Conservation (phyloP, 64 coral and sea anemone species). For the Pocillopora verrucosa region DNA sequence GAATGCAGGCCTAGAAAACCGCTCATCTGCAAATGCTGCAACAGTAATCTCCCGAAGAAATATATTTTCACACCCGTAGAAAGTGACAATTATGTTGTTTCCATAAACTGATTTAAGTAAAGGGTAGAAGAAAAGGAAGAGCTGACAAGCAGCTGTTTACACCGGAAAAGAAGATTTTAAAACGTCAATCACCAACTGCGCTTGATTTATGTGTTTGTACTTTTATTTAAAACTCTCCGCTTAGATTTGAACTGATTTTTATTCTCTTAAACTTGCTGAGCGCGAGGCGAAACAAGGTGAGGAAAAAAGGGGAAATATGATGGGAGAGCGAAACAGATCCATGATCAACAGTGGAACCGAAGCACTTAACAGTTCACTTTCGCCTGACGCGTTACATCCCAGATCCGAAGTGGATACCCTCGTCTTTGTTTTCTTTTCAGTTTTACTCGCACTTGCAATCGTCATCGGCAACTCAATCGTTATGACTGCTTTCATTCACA, state of each 20-base stretch:
- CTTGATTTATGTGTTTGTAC: neutral
- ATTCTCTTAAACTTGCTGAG: neutral
- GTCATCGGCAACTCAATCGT: conserved; percentile 3
- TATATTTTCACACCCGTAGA: neutral
- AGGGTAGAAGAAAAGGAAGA: neutral
- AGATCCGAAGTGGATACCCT: conserved; percentile 6
- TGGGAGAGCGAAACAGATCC: neutral
- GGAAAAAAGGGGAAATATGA: neutral
- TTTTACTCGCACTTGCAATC: conserved; percentile 12
- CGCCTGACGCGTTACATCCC: neutral
- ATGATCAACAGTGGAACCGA: neutral
- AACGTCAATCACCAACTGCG: neutral
- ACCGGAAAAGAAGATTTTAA: neutral
- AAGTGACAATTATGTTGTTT: neutral
- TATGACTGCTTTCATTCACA: neutral
- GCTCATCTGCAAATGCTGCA: too few species aligned
- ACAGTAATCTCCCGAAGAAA: too few species aligned
- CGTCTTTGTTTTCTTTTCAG: conserved; percentile 1
- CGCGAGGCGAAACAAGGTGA: neutral
- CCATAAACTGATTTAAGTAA: neutral
- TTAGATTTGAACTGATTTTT: conserved; percentile 1
- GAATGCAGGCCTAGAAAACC: too few species aligned
- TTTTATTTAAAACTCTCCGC: neutral
- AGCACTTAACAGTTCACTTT: neutral
- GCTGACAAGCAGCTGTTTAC: neutral